Evolutionary conservation across 2,113 vertebrate genomes (phyloP), one percentile per base, ranked within the genome.

Genomic region (Phaethon lepturus): DNA sequence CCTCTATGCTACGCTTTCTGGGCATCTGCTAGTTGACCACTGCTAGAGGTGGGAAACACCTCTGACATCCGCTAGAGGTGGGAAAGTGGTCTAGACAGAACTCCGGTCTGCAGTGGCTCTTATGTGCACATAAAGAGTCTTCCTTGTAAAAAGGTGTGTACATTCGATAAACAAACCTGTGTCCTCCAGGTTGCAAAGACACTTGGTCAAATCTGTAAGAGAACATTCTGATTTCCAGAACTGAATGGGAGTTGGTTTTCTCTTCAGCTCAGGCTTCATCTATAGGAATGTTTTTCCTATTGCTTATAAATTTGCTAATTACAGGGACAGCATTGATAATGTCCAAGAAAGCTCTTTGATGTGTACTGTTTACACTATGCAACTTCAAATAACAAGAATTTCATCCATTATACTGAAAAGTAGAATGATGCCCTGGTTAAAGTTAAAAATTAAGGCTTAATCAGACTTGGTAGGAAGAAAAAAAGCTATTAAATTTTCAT

Each of bases 1-100:
- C 6, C 1, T 0, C n/a, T 11, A 22, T 0, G 1, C 12, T 13
- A 9, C 14, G 8, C 8, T 56, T 67, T 13, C 26, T 23, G 29
- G 40, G 23, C n/a, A 49, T n/a, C 28, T 86, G 28, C 33, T 42
- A 22, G 40, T n/a, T 38, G 68, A 20, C 24, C 76, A 38, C 9
- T 60, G 42, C 16, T n/a, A 62, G 53, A 60, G 62, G 22, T 31
- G 14, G 17, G 17, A 74, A 45, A 45, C 44, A 45, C 38, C 38
- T 38, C 38, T 38, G 38, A 38, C 38, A 38, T 38, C 38, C 8
- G 38, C 38, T 38, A 38, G 38, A 38, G 38, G 8, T 38, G 38
- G 38, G 38, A 38, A 66, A 59, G 10, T 1, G 0, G 20, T 29
- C n/a, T 49, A 47, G 85, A 23, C 26, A 45, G 47, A 28, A 50